Percentiles rank a stretch among this genome's conserved stretches.
These are phyloP conservation scores for Ophioninae sp. DNA, from an alignment of 2,888 invertebrate species.

Conservation along the genomic window DNA sequence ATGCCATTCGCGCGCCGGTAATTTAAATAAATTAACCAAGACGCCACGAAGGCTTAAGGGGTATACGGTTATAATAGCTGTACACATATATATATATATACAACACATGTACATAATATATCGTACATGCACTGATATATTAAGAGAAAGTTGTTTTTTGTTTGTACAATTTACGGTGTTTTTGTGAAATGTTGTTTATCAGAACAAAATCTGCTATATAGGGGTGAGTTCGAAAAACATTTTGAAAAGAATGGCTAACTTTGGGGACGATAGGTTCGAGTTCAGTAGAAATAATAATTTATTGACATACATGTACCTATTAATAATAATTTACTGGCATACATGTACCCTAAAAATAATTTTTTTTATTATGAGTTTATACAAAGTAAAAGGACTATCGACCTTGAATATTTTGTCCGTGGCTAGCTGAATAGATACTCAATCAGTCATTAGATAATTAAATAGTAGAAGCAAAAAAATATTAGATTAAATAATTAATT, in stretches of 20 bases:
- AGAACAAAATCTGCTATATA: not conserved
- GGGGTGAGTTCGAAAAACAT: not conserved
- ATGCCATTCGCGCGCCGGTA: conserved; percentile 72
- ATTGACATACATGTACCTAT: too few relatives aligned
- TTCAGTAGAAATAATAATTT: too few relatives aligned
- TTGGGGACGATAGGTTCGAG: not conserved
- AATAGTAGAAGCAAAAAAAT: too few relatives aligned
- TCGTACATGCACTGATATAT: conserved; percentile 8
- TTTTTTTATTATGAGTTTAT: too few relatives aligned
- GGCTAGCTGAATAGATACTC: too few relatives aligned
- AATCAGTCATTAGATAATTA: too few relatives aligned
- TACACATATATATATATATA: not conserved
- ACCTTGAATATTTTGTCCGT: too few relatives aligned
- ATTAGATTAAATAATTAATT: too few relatives aligned
- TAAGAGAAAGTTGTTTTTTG: not conserved
- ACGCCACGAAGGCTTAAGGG: conserved; percentile 47
- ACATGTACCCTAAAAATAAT: too few relatives aligned
- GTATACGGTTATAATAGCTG: not conserved
- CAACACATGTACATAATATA: not conserved
- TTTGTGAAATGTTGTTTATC: not conserved
- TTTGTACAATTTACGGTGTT: not conserved
- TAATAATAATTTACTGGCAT: too few relatives aligned
- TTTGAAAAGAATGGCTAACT: not conserved
- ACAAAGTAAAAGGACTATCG: too few relatives aligned
- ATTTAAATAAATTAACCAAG: conserved; percentile 78